Evolutionary conservation across 1,140 invertebrate species (phyloP), one percentile per base, ranked within the genome.

Genomic region (Amyelois transitella): DNA sequence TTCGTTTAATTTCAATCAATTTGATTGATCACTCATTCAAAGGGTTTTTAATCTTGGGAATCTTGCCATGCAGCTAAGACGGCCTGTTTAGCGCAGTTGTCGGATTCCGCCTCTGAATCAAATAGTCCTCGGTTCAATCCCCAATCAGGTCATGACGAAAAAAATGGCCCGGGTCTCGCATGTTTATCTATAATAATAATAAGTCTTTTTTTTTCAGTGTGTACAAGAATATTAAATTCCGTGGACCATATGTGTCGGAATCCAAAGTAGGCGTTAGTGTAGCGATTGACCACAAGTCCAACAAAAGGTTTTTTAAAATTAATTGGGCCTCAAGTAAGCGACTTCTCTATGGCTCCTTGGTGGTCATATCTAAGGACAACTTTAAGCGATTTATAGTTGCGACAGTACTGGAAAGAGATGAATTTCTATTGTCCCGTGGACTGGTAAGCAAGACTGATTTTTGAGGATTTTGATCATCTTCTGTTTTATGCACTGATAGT

Each of bases 271-370:
- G 84, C 6, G 53, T 66, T n/a, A 12, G 78, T 0, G 63, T 81
- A 10, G 55, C 87, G 43, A 18, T 90, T 0, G 84, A 81, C 43
- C 49, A 64, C 1, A 45, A 64, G 0, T 77, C 69, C 0, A 64
- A 65, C 28, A 75, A 55, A 49, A 57, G 54, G 49, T 74, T 81
- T 43, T 62, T 57, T 50, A 73, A 54, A 28, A 75, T 72, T 5
- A 81, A 81, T n/a, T 86, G 82, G 82, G 51, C 51, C 1, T 52
- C 78, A 21, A 86, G 64, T 52, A 83, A 92, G 70, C 81, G 92
- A 48, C 90, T 96, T 21, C 90, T 95, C 70, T 92, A 84, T 79
- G 95, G 95, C 0, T 92, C 93, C 0, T 77, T 96, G n/a, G 64
- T 96, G 0, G 91, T 93, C 58, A 90, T 96, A 20, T 93, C 93